Evolutionary conservation across 1,140 invertebrate species (phyloP).

Genomic region (Drosophila prosaltans): DNA sequence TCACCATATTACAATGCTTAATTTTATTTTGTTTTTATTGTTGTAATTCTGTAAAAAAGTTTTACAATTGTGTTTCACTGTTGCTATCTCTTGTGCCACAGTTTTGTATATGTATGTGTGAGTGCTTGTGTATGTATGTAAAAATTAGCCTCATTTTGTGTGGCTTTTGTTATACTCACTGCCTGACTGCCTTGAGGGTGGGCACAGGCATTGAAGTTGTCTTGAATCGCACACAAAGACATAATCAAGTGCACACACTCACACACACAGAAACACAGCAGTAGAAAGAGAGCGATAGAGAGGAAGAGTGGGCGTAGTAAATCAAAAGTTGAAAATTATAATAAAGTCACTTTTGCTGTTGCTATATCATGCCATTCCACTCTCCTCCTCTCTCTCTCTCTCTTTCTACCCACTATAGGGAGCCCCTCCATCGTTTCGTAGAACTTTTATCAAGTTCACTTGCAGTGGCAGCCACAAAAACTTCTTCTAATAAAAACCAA

Average conservation of each 20-base stretch:
- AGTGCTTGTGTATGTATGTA: constrained; percentile 40
- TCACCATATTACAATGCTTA: constrained; percentile 77
- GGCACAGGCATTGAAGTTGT: constrained; percentile 29
- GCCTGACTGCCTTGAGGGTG: constrained; percentile 14
- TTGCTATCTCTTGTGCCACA: constrained; percentile 55
- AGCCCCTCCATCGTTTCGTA: constrained; percentile 15
- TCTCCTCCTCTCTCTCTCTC: background rate
- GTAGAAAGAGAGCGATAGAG: background rate
- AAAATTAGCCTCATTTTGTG: constrained; percentile 78
- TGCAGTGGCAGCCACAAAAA: constrained; percentile 75
- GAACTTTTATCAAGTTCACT: constrained; percentile 77
- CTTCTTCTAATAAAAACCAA: constrained; percentile 78
- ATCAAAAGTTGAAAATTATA: constrained; percentile 82
- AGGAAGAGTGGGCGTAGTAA: constrained; percentile 54
- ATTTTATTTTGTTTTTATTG: constrained; percentile 80
- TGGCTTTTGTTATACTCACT: constrained; percentile 57
- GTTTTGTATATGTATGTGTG: constrained; percentile 6
- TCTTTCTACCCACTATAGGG: too few relatives aligned
- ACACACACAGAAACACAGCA: constrained; percentile 7
- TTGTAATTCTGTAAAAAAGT: constrained; percentile 77
- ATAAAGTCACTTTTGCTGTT: constrained; percentile 76
- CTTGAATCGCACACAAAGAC: constrained; percentile 36
- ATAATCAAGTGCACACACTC: constrained; percentile 41
- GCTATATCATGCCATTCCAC: constrained; percentile 59
- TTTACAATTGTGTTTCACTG: constrained; percentile 72